phyloP scores from a whole-genome alignment of 2,888 invertebrate genomes.

The Aphidius colemani region DNA sequence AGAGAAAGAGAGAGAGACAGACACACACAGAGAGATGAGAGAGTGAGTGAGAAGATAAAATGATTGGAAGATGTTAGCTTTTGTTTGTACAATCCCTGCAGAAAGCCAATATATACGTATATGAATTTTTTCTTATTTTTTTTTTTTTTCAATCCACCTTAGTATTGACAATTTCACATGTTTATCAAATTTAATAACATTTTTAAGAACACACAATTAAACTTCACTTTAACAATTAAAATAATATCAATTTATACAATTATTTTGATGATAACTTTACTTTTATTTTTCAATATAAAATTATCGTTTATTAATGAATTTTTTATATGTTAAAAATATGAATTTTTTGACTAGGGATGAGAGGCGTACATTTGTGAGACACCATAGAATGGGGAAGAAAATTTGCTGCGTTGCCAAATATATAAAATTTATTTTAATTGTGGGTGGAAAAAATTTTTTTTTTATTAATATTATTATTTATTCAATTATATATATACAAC shows the following conservation, averaged over 20 bases:
- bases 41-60: background rate
- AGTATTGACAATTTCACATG: too few species aligned
- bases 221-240: too few species aligned
- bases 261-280: too few species aligned
- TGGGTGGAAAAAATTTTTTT: too few species aligned
- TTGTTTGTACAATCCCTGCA: constrained; percentile 39
- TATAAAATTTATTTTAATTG: constrained; percentile 45
- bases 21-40: background rate
- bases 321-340: constrained; percentile 25
- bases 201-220: too few species aligned
- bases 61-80: constrained; percentile 33
- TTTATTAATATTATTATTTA: too few species aligned
- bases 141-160: too few species aligned
- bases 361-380: constrained; percentile 48
- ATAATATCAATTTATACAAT: too few species aligned
- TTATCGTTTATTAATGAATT: constrained; percentile 38
- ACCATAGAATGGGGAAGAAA: constrained; percentile 43
- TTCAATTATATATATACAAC: constrained; percentile 8
- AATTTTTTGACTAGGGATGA: constrained; percentile 50
- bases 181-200: too few species aligned
- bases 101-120: constrained; percentile 32
- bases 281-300: constrained; percentile 8
- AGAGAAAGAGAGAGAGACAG: too few species aligned
- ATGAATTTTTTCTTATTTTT: too few species aligned
- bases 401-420: constrained; percentile 55